These are phyloP conservation scores for Lepus americanus DNA, from an alignment of 2,113 vertebrate species.

Conservation along the genomic window DNA sequence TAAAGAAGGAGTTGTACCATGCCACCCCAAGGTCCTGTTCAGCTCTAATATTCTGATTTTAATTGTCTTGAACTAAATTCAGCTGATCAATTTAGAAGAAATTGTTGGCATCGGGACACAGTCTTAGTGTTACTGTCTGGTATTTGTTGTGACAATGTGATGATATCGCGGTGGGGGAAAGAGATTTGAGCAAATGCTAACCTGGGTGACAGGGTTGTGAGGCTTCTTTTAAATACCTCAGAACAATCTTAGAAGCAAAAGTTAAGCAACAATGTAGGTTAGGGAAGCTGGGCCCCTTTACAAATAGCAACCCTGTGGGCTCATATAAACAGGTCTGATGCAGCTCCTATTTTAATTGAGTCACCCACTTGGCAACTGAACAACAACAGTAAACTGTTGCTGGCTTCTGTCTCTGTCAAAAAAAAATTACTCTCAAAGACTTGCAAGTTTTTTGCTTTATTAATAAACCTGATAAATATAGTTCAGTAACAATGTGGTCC, in stretches of 20 bases:
- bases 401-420: slow-evolving; percentile 69
- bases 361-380: slow-evolving; percentile 73
- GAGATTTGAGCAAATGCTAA: neutral
- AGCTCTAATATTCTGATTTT: neutral
- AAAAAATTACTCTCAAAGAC: slow-evolving; percentile 62
- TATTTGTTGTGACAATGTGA: neutral
- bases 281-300: neutral
- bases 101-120: neutral
- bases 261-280: neutral
- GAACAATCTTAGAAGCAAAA: neutral
- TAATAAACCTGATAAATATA: slow-evolving; percentile 86
- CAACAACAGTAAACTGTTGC: slow-evolving; percentile 71
- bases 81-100: neutral
- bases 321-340: slow-evolving; percentile 57
- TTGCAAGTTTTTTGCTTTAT: slow-evolving; percentile 78
- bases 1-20: neutral
- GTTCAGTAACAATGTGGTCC: slow-evolving; percentile 76
- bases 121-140: neutral
- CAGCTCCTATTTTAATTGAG: slow-evolving; percentile 64
- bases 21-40: too few relatives aligned
- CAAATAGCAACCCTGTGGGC: slow-evolving; percentile 38
- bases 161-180: neutral
- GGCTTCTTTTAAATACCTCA: slow-evolving; percentile 18
- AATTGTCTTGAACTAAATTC: neutral
- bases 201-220: neutral